Evolutionary conservation across 2,888 invertebrate species (phyloP), one percentile per base, ranked within the genome.

Genomic region (Euplagia quadripunctaria): DNA sequence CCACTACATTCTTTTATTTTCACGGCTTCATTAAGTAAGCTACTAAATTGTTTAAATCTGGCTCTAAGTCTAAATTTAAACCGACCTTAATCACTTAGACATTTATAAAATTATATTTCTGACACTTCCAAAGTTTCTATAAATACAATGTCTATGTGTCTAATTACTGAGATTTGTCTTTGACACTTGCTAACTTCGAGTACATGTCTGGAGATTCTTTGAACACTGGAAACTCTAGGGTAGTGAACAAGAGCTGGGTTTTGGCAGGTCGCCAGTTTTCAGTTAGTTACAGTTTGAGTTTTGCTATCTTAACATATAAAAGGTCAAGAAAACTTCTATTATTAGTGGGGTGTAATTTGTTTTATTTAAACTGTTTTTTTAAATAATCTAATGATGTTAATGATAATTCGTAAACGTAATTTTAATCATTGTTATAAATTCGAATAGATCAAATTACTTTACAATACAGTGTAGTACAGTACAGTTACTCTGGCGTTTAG

Each of bases 121-220:
- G 7, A n/a, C 49, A 65, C 31, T 14, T 46, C 46, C n/a, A 42
- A 68, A 68, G 42, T 68, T 42, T 58, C 9, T 31, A 41, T 46
- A 11, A 43, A 46, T 20, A 20, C 58, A 58, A 61, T 79, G 65
- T 65, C 72, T 76, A 52, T 63, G 49, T 69, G 73, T 71, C 69
- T 43, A 65, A 76, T 76, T 76, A 81, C 83, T 52, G 72, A 65
- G 63, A 75, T 81, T 79, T 75, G 79, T 79, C 76, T 83, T 71
- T 70, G 74, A 70, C 79, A 74, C 61, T 70, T 70, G 51, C 41
- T 11, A 71, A 71, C 61, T 68, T 69, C 20, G 46, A 74, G 74
- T 68, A 17, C 46, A 43, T 42, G 46, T 52, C 69, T 69, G 61
- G 17, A 51, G 51, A 58, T 43, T 71, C 64, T 68, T 71, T 58